A percentile compares a stretch with the other conserved stretches of the same genome.
Conservation (phyloP, 1,140 invertebrate genomes). For the Ceratitis capitata region DNA sequence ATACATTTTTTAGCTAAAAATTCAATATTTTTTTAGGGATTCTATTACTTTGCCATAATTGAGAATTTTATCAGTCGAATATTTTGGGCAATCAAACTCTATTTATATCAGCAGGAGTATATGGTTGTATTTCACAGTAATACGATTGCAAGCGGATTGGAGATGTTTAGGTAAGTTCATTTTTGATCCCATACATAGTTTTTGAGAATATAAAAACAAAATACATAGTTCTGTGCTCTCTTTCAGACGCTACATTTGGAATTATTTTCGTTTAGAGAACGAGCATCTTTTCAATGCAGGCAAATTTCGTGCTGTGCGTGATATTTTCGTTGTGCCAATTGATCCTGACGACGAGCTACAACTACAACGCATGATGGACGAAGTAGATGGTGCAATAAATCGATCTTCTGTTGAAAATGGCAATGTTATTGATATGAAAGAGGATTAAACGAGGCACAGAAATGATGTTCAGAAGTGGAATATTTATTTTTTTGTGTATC, state of each 20-base stretch:
- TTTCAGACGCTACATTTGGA: conserved; percentile 60
- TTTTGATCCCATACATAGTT: no score
- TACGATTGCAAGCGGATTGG: conserved; percentile 50
- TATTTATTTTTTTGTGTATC: no score
- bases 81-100: conserved; percentile 87
- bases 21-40: conserved; percentile 73
- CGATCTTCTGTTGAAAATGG: conserved; percentile 63
- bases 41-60: conserved; percentile 96
- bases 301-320: conserved; percentile 95
- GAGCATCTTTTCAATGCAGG: conserved; percentile 99
- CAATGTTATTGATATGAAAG: not conserved
- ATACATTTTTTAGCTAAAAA: not conserved
- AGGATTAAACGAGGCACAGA: not conserved
- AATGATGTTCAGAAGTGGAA: not conserved
- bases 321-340: conserved; percentile 96
- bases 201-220: no score
- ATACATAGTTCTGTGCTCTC: not conserved
- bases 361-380: conserved; percentile 94
- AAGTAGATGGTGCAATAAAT: conserved; percentile 83
- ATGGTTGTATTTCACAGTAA: conserved; percentile 49
- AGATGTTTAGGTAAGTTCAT: conserved; percentile 44
- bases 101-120: conserved; percentile 74
- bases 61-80: conserved; percentile 96
- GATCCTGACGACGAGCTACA: conserved; percentile 80
- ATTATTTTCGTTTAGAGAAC: conserved; percentile 92